phyloP scores from a whole-genome alignment of 2,888 invertebrate species.

The Atherix ibis region DNA sequence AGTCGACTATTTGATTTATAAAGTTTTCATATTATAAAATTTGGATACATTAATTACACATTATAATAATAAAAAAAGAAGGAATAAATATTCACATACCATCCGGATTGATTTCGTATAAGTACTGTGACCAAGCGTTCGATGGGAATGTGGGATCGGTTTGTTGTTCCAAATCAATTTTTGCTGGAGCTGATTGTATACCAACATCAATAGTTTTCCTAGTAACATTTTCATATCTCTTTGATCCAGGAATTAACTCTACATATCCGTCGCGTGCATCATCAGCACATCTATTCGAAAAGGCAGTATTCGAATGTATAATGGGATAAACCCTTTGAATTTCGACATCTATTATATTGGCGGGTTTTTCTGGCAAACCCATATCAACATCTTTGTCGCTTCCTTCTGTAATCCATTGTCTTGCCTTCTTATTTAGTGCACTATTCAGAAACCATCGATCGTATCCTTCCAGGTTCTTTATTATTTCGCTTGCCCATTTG shows the following conservation, averaged over 20 bases:
- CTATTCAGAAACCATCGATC: constrained; percentile 35
- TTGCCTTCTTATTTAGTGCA: constrained; percentile 37
- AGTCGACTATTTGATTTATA: no score
- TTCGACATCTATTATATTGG: constrained; percentile 50
- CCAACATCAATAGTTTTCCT: constrained; percentile 40
- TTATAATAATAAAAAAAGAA: no score
- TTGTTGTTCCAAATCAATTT: constrained; percentile 40
- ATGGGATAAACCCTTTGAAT: constrained; percentile 47
- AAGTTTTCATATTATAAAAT: not conserved
- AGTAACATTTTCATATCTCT: constrained; percentile 38
- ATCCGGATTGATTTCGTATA: constrained; percentile 29
- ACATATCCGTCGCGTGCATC: constrained; percentile 51
- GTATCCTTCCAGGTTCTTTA: constrained; percentile 38
- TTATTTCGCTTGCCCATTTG: constrained; percentile 35
- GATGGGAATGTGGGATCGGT: constrained; percentile 49
- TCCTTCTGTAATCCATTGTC: constrained; percentile 44
- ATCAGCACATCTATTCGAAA: constrained; percentile 38
- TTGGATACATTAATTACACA: no score
- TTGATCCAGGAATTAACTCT: constrained; percentile 42
- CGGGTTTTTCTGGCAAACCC: constrained; percentile 34
- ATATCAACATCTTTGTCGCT: constrained; percentile 48
- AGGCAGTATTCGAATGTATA: constrained; percentile 31
- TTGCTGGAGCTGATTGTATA: constrained; percentile 41
- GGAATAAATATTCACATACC: no score
- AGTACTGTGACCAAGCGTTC: constrained; percentile 54